Evolutionary conservation across 2,113 vertebrate genomes (phyloP).

Genomic region (Phaetusa simplex): DNA sequence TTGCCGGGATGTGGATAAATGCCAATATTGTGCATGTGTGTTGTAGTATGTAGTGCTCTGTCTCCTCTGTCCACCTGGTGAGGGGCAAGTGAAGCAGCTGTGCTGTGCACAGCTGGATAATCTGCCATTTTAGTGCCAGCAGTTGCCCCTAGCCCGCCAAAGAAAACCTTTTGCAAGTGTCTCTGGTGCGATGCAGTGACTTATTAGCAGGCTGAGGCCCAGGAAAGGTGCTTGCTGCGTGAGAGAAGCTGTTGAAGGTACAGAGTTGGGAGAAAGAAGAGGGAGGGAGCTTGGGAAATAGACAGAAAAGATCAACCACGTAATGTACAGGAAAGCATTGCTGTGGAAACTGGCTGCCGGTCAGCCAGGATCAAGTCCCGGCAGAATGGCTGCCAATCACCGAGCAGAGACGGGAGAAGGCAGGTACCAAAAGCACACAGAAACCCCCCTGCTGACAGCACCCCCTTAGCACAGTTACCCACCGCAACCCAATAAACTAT

Average conservation of each 20-base stretch:
- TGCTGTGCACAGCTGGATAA: neutral
- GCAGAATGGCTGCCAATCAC: neutral
- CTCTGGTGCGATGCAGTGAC: neutral
- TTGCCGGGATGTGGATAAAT: neutral
- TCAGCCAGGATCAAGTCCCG: neutral
- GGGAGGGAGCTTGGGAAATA: neutral
- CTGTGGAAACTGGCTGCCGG: accelerated
- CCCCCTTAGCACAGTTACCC: neutral
- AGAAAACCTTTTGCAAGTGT: neutral
- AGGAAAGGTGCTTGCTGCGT: neutral
- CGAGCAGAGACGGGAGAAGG: neutral
- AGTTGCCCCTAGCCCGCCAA: accelerated
- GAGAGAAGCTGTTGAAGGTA: neutral
- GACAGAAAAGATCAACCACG: neutral
- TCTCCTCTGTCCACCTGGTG: neutral
- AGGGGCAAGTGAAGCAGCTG: neutral
- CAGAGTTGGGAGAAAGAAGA: neutral
- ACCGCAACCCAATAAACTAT: neutral
- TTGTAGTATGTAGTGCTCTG: neutral
- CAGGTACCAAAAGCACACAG: neutral
- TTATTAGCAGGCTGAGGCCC: neutral
- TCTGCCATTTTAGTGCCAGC: neutral
- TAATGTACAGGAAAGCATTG: neutral
- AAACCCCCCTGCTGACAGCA: neutral
- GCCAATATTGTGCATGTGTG: accelerated